Evolutionary conservation across 1,140 invertebrate species (phyloP).

Genomic region (Papilio xuthus): DNA sequence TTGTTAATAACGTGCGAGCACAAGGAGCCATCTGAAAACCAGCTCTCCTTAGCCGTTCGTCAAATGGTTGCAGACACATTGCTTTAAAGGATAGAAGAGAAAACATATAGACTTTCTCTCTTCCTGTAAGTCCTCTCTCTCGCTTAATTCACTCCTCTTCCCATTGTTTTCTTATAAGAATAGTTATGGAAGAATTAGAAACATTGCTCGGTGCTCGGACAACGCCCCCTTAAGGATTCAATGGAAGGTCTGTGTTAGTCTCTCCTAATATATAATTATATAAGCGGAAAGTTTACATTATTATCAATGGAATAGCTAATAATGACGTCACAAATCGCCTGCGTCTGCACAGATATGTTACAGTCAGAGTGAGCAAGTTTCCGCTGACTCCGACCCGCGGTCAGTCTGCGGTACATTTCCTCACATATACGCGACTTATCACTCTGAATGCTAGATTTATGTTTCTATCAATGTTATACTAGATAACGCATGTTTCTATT

Average conservation of each 20-base stretch:
- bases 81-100: too few relatives aligned
- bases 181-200: background rate
- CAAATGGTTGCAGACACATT: too few relatives aligned
- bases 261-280: background rate
- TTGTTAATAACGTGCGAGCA: too few relatives aligned
- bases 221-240: background rate
- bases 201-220: background rate
- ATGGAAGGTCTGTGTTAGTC: background rate
- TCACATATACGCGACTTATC: conserved; percentile 23
- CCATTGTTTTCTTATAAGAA: too few relatives aligned
- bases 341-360: background rate
- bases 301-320: conserved; percentile 3
- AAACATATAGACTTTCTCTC: too few relatives aligned
- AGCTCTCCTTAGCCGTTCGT: too few relatives aligned
- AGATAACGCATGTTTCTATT: conserved; percentile 30
- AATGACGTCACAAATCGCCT: background rate
- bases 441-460: background rate
- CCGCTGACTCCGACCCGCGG: conserved; percentile 8
- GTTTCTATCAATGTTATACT: background rate
- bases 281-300: conserved; percentile 26
- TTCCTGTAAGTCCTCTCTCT: too few relatives aligned
- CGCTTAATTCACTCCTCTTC: too few relatives aligned
- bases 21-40: too few relatives aligned
- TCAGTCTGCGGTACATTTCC: conserved; percentile 18
- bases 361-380: conserved; percentile 12